phyloP scores from a whole-genome alignment of 1,140 invertebrate species.

The Nylanderia fulva region DNA sequence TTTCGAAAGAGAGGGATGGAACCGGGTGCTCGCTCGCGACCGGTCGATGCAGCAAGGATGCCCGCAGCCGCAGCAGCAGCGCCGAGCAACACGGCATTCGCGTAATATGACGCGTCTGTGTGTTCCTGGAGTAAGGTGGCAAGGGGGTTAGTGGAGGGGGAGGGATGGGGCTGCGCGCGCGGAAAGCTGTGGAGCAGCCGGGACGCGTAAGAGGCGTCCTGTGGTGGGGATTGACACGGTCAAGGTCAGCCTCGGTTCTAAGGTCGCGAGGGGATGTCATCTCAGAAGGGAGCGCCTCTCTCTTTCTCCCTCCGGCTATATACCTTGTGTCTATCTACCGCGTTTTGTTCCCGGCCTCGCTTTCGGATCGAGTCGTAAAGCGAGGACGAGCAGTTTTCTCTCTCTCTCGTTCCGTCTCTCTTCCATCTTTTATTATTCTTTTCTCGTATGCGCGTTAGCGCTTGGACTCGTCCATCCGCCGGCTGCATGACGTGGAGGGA shows the following conservation, averaged over 20 bases:
- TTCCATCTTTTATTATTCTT: background rate
- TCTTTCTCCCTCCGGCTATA: background rate
- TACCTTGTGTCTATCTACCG: background rate
- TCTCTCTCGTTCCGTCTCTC: background rate
- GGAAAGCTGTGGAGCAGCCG: slow-evolving; percentile 54
- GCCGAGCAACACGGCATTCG: slow-evolving; percentile 76
- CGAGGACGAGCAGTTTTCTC: slow-evolving; percentile 13
- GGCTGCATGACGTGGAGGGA: slow-evolving; percentile 26
- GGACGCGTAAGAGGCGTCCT: slow-evolving; percentile 58
- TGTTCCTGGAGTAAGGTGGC: slow-evolving; percentile 30
- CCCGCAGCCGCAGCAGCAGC: slow-evolving; percentile 75
- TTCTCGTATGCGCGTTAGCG: background rate
- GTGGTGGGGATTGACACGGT: slow-evolving; percentile 80
- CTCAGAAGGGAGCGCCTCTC: slow-evolving; percentile 72
- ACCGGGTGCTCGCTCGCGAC: slow-evolving; percentile 59
- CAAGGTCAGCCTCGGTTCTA: slow-evolving; percentile 81
- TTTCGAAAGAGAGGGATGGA: slow-evolving; percentile 33
- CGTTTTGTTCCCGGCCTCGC: slow-evolving; percentile 5
- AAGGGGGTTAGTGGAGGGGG: background rate
- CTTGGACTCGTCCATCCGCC: slow-evolving; percentile 23
- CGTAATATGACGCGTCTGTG: slow-evolving; percentile 75
- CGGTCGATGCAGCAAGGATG: slow-evolving; percentile 81
- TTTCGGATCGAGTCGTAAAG: slow-evolving; percentile 22
- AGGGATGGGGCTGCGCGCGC: slow-evolving; percentile 25
- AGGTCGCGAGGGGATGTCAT: slow-evolving; percentile 82